Conservation (phyloP, 2,797 vertebrate genomes). For the Eulemur albifrons region DNA sequence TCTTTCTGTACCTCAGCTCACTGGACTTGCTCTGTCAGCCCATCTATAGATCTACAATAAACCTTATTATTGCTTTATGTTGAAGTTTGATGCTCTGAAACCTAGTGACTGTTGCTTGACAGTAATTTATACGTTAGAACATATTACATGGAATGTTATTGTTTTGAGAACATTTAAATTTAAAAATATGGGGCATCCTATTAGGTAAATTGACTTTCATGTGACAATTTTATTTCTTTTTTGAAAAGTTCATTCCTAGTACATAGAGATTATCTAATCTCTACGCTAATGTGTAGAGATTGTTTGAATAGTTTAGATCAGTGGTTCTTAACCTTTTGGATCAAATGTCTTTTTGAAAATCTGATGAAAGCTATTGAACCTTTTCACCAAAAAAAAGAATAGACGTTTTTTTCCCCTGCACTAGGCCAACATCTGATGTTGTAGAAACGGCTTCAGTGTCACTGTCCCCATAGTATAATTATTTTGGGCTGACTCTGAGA, state of each 20-base stretch:
- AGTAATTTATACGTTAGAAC: constrained; percentile 22
- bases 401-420: not conserved
- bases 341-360: not conserved
- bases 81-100: not conserved
- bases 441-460: not conserved
- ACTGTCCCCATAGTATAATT: not conserved
- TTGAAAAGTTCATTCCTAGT: not conserved
- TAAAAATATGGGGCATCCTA: not conserved
- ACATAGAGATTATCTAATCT: not conserved
- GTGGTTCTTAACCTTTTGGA: constrained; percentile 19
- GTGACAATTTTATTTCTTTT: constrained; percentile 23
- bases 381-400: not conserved
- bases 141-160: not conserved
- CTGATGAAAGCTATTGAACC: not conserved
- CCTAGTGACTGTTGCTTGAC: not conserved
- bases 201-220: not conserved
- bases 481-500: constrained; percentile 8
- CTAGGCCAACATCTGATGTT: not conserved
- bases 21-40: not conserved
- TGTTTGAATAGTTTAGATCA: not conserved
- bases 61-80: constrained; percentile 46
- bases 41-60: not conserved
- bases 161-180: constrained; percentile 44
- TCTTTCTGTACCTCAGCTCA: not conserved
- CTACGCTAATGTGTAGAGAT: not conserved